Evolutionary conservation across 2,797 vertebrate genomes (phyloP).

Genomic region (Pipistrellus kuhlii): DNA sequence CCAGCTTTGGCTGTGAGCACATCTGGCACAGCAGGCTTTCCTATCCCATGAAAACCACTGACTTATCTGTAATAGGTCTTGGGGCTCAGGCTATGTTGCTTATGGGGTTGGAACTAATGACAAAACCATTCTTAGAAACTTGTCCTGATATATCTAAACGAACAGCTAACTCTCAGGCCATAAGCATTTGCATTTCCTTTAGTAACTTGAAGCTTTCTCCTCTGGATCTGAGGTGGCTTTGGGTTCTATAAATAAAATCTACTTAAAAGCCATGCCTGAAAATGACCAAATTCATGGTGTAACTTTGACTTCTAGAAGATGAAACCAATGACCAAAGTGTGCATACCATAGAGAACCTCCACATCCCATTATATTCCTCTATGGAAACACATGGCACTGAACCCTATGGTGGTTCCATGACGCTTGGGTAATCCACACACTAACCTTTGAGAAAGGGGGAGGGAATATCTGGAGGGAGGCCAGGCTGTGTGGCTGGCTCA

Average conservation of each 20-base stretch:
- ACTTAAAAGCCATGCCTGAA: neutral
- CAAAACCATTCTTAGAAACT: slow-evolving; percentile 3
- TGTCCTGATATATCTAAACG: neutral
- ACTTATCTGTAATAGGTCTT: neutral
- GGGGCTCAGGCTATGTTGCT: neutral
- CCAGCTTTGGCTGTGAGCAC: neutral
- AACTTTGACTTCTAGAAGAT: neutral
- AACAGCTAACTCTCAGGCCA: neutral
- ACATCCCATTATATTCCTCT: neutral
- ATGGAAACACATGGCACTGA: neutral
- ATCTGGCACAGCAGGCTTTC: neutral
- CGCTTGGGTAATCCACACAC: neutral
- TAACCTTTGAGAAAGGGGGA: neutral
- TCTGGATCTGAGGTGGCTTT: neutral
- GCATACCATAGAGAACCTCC: neutral
- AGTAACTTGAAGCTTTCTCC: slow-evolving; percentile 2
- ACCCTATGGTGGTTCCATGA: neutral
- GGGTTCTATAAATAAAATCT: slow-evolving; percentile 8
- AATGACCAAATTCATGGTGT: neutral
- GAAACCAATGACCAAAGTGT: neutral
- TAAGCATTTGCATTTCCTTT: neutral
- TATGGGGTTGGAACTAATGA: neutral
- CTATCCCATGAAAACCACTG: slow-evolving; percentile 5
- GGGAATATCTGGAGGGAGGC: neutral
- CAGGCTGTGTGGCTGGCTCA: neutral